A percentile compares a stretch with the other conserved stretches of the same genome.
Evolutionary conservation across 2,797 vertebrate species (phyloP).

Genomic region (Enteromius viviparus): DNA sequence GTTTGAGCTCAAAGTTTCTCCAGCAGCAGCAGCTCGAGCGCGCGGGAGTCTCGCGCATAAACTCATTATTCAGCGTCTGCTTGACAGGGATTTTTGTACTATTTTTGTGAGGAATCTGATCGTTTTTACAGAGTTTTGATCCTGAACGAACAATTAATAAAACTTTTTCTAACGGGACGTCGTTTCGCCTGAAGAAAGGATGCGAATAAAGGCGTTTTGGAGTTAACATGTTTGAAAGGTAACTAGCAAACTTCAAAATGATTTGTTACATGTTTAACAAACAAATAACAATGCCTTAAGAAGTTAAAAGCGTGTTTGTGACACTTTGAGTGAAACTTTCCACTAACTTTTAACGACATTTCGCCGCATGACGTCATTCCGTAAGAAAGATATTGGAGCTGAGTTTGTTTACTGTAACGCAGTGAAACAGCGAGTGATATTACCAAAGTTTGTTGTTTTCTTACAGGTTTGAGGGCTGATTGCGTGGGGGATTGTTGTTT

Average conservation of each 20-base stretch:
- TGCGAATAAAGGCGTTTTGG: slow-evolving; percentile 67
- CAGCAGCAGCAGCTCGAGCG: slow-evolving; percentile 55
- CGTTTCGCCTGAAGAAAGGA: slow-evolving; percentile 50
- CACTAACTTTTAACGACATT: slow-evolving; percentile 66
- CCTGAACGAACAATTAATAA: not conserved
- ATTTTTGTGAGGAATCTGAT: not conserved
- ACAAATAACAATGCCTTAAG: not conserved
- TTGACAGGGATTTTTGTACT: not conserved
- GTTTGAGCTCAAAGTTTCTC: slow-evolving; percentile 68
- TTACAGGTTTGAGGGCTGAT: slow-evolving; percentile 70
- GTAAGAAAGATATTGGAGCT: not conserved
- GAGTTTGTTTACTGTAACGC: slow-evolving; percentile 24
- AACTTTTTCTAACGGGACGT: slow-evolving; percentile 32
- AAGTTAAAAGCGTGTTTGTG: not conserved
- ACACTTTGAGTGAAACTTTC: slow-evolving; percentile 66
- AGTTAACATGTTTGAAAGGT: slow-evolving; percentile 82
- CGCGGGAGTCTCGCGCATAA: slow-evolving; percentile 15
- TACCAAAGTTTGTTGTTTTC: not conserved
- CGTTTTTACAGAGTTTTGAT: not conserved
- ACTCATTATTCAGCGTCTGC: not conserved
- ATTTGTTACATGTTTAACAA: not conserved
- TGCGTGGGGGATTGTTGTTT: slow-evolving; percentile 54
- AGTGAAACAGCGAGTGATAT: not conserved
- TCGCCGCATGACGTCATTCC: slow-evolving; percentile 71
- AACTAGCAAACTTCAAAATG: slow-evolving; percentile 16